Evolutionary conservation across 2,888 invertebrate genomes (phyloP), one percentile per base, ranked within the genome.

Genomic region (Oasisia sp.): DNA sequence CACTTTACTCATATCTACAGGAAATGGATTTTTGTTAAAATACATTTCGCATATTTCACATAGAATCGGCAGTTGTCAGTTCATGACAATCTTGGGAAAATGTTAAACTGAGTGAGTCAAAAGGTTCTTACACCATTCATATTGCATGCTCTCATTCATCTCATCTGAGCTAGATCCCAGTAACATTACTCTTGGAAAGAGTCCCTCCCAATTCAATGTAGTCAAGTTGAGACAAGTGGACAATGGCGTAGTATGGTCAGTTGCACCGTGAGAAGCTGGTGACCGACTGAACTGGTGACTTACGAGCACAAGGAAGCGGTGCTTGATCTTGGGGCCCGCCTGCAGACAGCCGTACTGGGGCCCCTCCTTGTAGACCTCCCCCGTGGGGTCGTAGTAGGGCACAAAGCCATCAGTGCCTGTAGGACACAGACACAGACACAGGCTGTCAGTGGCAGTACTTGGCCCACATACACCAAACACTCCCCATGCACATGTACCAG

Each of bases 301-400:
- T 94, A 96, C 96, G 95, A 96, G 94, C n/a, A 96, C 94, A 4
- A 96, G 95, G 92, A 96, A 96, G 91, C 96, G 94, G 93, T 96
- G 95, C 91, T 95, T 95, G 9, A 96, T 94, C 44, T 95, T 95
- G 44, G 94, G 94, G 56, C 95, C 95, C 8, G 96, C 95, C 92
- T 96, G 95, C 91, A 96, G 94, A 94, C 97, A 97, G 11, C 97
- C 97, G 94, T 95, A 96, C 94, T 96, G 96, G 89, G 96, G 95
- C 38, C 96, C 96, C 92, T 96, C 95, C 32, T 95, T 95, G 93
- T 96, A 96, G 19, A 95, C 94, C 89, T 95, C 95, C 27, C 96
- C 96, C 8, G 94, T 94, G 8, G 96, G 96, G 94, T 97, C 96
- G 94, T 96, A 96, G 7, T 95, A 95, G 32, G 96, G 96, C 56